phyloP scores from a whole-genome alignment of 2,888 invertebrate species.

The Cantharis rufa region DNA sequence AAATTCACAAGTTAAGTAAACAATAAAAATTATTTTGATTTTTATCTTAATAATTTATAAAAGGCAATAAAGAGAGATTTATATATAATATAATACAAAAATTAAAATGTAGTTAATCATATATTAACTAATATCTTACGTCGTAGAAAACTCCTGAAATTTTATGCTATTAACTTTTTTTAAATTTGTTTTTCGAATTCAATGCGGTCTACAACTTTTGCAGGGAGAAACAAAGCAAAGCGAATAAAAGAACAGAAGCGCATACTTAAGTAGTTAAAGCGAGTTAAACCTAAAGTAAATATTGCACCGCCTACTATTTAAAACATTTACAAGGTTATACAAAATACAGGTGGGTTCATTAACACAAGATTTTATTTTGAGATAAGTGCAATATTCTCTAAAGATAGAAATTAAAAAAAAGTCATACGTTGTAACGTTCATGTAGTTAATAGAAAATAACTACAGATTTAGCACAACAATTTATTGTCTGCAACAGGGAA shows the following conservation, averaged over 20 bases:
- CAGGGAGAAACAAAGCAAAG: conserved; percentile 20
- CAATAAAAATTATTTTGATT: too few species aligned
- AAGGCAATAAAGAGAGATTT: too few species aligned
- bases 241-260: conserved; percentile 28
- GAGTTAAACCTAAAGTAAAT: conserved; percentile 25
- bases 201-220: conserved; percentile 15
- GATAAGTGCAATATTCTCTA: background rate
- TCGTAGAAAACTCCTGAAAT: background rate
- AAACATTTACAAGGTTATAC: conserved; percentile 8
- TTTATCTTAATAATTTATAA: too few species aligned
- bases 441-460: background rate
- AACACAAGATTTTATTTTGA: background rate
- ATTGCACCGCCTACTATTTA: conserved; percentile 27
- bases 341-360: conserved; percentile 10
- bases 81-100: too few species aligned
- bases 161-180: conserved; percentile 5
- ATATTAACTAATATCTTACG: background rate
- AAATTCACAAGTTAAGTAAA: background rate
- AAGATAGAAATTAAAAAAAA: background rate
- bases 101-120: background rate
- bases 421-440: background rate
- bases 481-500: background rate
- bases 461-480: background rate
- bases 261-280: conserved; percentile 26
- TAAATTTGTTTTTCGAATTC: conserved; percentile 9